These are phyloP conservation scores for Podargus strigoides DNA, from an alignment of 2,797 vertebrate genomes.

Conservation along the genomic window DNA sequence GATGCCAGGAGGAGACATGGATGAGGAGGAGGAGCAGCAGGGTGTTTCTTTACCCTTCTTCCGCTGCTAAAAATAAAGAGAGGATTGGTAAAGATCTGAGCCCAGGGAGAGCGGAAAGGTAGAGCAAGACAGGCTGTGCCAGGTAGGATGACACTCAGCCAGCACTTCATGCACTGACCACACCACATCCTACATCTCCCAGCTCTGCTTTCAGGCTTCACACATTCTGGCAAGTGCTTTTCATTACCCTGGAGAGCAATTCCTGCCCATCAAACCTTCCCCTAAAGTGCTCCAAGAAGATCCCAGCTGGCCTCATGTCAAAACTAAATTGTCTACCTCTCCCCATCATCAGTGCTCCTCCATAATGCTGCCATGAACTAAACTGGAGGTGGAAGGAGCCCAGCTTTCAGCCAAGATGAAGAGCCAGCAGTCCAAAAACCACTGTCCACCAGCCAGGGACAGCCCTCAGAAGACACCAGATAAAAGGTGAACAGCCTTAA, in stretches of 20 bases:
- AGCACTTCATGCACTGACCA: neutral
- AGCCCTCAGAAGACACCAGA: neutral
- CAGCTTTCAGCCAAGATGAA: neutral
- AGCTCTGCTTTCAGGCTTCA: neutral
- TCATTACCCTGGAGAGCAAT: neutral
- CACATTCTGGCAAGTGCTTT: neutral
- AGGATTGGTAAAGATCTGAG: neutral
- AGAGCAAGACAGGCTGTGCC: neutral
- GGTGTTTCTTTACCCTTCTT: conserved; percentile 87
- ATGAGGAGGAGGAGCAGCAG: conserved; percentile 64
- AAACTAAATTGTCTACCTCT: neutral
- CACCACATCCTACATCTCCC: neutral
- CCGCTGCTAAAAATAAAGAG: conserved; percentile 76
- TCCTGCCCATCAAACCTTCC: neutral
- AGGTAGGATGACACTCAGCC: neutral
- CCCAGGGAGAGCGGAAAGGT: neutral
- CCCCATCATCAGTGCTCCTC: neutral
- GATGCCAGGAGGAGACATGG: conserved; percentile 68
- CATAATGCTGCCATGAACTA: neutral
- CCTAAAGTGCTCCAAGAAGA: neutral
- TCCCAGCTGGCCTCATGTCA: neutral
- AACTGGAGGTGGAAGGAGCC: neutral
- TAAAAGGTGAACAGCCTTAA: neutral
- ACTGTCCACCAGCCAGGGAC: neutral
- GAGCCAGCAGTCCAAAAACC: neutral